Evolutionary conservation across 2,113 vertebrate genomes (phyloP), one percentile per base, ranked within the genome.

Genomic region (Chrysemys picta): DNA sequence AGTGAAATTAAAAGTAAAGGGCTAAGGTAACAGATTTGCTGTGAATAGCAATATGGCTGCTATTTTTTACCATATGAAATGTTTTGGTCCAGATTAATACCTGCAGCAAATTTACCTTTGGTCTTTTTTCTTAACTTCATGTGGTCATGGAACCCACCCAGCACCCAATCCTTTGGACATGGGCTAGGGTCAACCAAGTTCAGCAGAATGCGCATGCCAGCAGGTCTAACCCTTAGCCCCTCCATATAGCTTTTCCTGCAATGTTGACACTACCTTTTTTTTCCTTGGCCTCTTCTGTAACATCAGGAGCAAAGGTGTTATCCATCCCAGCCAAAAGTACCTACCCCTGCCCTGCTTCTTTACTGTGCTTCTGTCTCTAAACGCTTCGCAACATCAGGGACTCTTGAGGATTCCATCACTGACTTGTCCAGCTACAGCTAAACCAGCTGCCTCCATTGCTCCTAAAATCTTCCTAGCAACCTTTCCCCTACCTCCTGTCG

Each of bases 201-300:
- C 78, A 42, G 27, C 38, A 89, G 47, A 16, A 95, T 35, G 91
- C 53, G 53, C 12, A 27, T 92, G 22, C 42, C 89, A 92, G 22
- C 22, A 91, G 45, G 57, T 92, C 53, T 53, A 85, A 2, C 24
- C 13, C 1, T 21, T 78, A 87, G 65, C 53, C 49, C 11, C 78
- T 69, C 35, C 47, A 57, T 69, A 16, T 5, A 42, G 25, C n/a
- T 81, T 90, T 49, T 62, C 54, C 50, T 86, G 27, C 49, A 84
- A 11, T 65, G 13, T 16, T 3, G 91, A 25, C 38, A 50, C 56
- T 47, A 90, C 4, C 50, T 72, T 84, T 88, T 78, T 3, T 0
- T 24, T 76, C 52, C n/a, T 2, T 75, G 47, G 2, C 21, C 49
- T 56, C 29, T 42, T 80, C 62, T 69, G 47, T 47, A 96, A 14